These are phyloP conservation scores for Aphidius ervi DNA, from an alignment of 1,140 invertebrate species.

Conservation along the genomic window DNA sequence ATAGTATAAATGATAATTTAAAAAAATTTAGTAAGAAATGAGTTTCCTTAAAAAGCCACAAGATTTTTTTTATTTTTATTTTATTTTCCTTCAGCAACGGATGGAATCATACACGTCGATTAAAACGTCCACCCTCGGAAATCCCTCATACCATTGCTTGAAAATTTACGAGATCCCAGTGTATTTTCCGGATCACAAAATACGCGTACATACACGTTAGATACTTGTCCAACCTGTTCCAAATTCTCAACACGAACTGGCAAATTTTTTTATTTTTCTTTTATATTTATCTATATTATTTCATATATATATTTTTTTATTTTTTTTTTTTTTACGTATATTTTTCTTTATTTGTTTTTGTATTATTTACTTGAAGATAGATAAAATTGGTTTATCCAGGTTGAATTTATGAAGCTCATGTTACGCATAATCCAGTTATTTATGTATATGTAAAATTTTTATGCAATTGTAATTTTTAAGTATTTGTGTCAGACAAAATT, in stretches of 20 bases:
- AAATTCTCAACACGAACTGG: conserved; percentile 5
- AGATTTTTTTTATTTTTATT: too few species aligned
- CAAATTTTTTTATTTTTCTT: not conserved
- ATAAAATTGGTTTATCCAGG: too few species aligned
- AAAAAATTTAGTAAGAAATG: too few species aligned
- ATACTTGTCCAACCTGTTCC: conserved; percentile 16
- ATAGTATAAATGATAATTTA: too few species aligned
- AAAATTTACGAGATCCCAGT: conserved; percentile 15
- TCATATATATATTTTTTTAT: not conserved
- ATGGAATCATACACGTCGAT: conserved; percentile 16
- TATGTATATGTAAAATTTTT: too few species aligned
- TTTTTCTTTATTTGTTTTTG: not conserved
- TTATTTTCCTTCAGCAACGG: not conserved
- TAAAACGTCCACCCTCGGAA: conserved; percentile 13
- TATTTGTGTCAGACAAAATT: too few species aligned
- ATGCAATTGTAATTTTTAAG: too few species aligned
- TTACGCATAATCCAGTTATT: not conserved
- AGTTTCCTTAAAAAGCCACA: too few species aligned
- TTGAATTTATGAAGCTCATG: too few species aligned
- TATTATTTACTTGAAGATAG: not conserved
- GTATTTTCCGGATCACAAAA: conserved; percentile 15
- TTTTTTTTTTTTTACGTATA: not conserved
- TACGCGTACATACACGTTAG: conserved; percentile 5
- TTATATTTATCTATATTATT: not conserved
- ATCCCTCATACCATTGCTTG: not conserved